Evolutionary conservation across 30 jellyfish, hydroid and myxozoan species (phyloP).

Genomic region (Aurelia aurita): DNA sequence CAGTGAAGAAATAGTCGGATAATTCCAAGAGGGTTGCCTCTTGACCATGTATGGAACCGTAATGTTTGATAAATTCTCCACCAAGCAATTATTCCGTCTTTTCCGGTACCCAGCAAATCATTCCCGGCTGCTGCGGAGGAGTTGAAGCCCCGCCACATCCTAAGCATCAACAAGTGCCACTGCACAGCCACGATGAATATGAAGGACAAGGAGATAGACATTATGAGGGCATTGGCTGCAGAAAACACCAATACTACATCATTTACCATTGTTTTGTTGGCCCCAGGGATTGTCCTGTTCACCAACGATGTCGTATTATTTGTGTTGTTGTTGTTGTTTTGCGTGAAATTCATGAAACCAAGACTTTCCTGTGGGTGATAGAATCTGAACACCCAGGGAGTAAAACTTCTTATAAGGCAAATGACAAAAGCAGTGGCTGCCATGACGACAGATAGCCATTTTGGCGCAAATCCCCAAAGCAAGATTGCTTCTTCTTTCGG

Average conservation of each 20-base stretch:
- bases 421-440: neutral
- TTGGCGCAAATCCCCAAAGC: slow-evolving; percentile 1
- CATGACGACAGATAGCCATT: neutral
- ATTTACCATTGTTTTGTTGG: neutral
- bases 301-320: neutral
- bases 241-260: slow-evolving; percentile 25
- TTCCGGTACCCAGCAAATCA: slow-evolving; percentile 18
- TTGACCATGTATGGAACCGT: slow-evolving; percentile 29
- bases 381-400: slow-evolving; percentile 20
- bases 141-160: slow-evolving; percentile 44
- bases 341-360: neutral
- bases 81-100: slow-evolving; percentile 68
- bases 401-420: slow-evolving; percentile 15
- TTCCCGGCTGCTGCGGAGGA: neutral
- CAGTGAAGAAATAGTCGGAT: slow-evolving; percentile 5
- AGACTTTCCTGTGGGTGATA: neutral
- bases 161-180: slow-evolving; percentile 35
- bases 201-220: slow-evolving; percentile 23
- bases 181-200: slow-evolving; percentile 20
- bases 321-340: neutral
- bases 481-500: neutral
- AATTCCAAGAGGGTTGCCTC: slow-evolving; percentile 27
- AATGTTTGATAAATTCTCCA: slow-evolving; percentile 65
- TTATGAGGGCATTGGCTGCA: slow-evolving; percentile 34
- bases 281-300: neutral